A percentile compares a stretch with the other conserved stretches of the same genome.
Evolutionary conservation across 1,140 invertebrate species (phyloP).

Genomic region (Diabrotica undecimpunctata): DNA sequence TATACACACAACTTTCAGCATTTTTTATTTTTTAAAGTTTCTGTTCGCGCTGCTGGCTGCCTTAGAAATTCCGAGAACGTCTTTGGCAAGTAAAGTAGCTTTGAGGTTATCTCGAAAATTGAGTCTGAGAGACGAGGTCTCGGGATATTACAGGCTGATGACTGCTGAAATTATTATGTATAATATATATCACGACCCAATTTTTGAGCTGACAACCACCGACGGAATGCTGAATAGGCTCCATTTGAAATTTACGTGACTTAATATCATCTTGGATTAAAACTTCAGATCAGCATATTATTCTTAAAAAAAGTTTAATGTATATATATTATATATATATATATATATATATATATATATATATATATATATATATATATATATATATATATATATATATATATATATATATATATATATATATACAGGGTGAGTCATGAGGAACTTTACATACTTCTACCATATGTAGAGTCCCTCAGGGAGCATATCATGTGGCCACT

Average conservation of each 20-base stretch:
- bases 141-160: background rate
- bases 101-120: conserved; percentile 2
- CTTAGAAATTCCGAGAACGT: background rate
- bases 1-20: background rate
- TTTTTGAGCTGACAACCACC: background rate
- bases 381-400: no score
- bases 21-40: background rate
- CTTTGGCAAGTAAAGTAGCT: background rate
- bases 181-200: conserved; percentile 2
- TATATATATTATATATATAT: no score
- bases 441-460: no score
- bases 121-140: background rate
- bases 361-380: no score
- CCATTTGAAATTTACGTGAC: background rate
- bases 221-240: no score
- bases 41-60: background rate
- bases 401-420: no score
- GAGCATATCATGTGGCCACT: no score
- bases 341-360: no score
- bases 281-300: no score
- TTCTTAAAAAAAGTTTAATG: no score
- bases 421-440: no score
- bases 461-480: no score
- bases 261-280: background rate
- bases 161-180: conserved; percentile 3